A percentile compares a stretch with the other conserved stretches of the same genome.
These are phyloP conservation scores for Amorpha juglandis DNA, from an alignment of 2,888 invertebrate genomes.

Conservation along the genomic window DNA sequence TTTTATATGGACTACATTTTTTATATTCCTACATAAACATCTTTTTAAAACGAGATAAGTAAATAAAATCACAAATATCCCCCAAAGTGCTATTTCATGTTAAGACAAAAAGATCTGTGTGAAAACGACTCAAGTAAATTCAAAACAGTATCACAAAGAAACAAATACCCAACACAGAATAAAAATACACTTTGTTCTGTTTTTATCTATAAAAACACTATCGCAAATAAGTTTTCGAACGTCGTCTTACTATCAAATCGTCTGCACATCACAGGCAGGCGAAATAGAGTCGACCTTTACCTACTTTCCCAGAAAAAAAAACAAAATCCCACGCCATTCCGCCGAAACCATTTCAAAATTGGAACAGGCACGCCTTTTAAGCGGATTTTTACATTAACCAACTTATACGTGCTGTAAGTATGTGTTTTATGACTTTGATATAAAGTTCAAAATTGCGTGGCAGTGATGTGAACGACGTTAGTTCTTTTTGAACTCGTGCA, in stretches of 20 bases:
- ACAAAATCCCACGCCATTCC: slow-evolving; percentile 56
- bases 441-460: slow-evolving; percentile 42
- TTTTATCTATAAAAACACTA: slow-evolving; percentile 20
- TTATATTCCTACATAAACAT: not conserved
- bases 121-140: not conserved
- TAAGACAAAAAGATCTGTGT: not conserved
- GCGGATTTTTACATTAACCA: slow-evolving; percentile 64
- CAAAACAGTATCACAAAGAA: not conserved
- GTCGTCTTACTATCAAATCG: slow-evolving; percentile 25
- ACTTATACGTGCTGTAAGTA: slow-evolving; percentile 32
- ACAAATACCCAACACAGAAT: slow-evolving; percentile 9
- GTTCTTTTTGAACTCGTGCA: slow-evolving; percentile 56
- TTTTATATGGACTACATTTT: too few relatives aligned
- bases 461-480: slow-evolving; percentile 23
- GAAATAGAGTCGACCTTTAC: slow-evolving; percentile 24
- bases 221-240: slow-evolving; percentile 15
- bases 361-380: slow-evolving; percentile 69
- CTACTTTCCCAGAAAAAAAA: slow-evolving; percentile 22
- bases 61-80: not conserved
- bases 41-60: not conserved
- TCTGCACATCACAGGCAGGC: slow-evolving; percentile 12
- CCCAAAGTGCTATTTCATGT: not conserved
- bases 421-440: slow-evolving; percentile 29
- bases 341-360: slow-evolving; percentile 75
- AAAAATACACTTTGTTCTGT: slow-evolving; percentile 12